Evolutionary conservation across 1,140 invertebrate species (phyloP), one percentile per base, ranked within the genome.

Genomic region (Tetraneura akinire): DNA sequence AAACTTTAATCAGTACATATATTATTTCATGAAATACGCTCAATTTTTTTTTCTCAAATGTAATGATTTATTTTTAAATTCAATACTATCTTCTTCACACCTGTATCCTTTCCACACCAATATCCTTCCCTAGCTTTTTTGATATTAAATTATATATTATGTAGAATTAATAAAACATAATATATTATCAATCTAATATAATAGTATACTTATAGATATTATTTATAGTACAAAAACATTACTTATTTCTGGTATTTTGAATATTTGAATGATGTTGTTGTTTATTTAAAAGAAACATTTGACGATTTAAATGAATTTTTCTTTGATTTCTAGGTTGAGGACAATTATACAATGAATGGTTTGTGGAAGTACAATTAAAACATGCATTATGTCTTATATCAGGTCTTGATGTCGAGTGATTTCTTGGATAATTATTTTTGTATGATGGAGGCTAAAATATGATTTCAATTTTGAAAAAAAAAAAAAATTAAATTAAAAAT

Each of bases 291-390:
- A 42, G 32, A 21, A 78, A 78, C 21, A 26, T 6, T 11, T 78
- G 16, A 26, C 55, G 32, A 11, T 78, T 78, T 78, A 18, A 4
- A 26, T n/a, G 1, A 62, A 78, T 62, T 29, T 16, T 62, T 3
- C 37, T 23, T 2, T 78, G 74, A 78, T 47, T 26, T 60, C 55
- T 78, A 3, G 32, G 55, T 60, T 62, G 14, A 16, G 55, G 37
- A 78, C 74, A 78, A n/a, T n/a, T 62, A 9, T 16, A 6, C n/a
- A 78, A 62, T 0, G 74, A 16, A 60, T 78, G 74, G 13, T 57
- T 21, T 47, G 42, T 11, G 1, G 21, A 47, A n/a, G 21, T 5
- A 45, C 74, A 78, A 62, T 78, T 78, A 55, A 55, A 78, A 62
- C 74, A 78, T 16, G 74, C 16, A 60, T 62, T 76, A 23, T 23